Percentiles rank a stretch among this genome's conserved stretches.
Evolutionary conservation across 2,113 vertebrate genomes (phyloP).

Genomic region (Myotis lucifugus): DNA sequence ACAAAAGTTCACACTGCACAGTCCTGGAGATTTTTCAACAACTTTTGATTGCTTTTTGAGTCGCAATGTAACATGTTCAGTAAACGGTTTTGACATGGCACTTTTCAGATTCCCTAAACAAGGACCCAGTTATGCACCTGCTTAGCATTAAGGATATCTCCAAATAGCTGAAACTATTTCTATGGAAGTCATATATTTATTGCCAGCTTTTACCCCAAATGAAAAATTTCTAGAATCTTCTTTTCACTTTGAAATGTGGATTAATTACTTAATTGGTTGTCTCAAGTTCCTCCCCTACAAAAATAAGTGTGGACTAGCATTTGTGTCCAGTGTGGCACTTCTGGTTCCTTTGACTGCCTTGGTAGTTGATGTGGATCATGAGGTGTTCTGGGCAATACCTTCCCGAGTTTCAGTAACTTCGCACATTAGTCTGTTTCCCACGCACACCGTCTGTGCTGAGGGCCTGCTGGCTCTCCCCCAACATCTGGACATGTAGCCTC

Average conservation of each 20-base stretch:
- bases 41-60: constrained; percentile 52
- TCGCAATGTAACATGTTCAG: not conserved
- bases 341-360: not conserved
- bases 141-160: not conserved
- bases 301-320: not conserved
- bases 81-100: constrained; percentile 21
- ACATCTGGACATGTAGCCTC: not conserved
- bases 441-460: not conserved
- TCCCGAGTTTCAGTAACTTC: not conserved
- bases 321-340: not conserved
- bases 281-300: not conserved
- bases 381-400: not conserved
- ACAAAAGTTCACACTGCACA: constrained; percentile 10
- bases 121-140: not conserved
- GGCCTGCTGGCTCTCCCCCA: not conserved
- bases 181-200: not conserved
- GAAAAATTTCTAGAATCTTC: constrained; percentile 13
- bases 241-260: not conserved
- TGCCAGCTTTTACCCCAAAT: not conserved
- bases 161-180: not conserved
- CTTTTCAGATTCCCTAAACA: constrained; percentile 24
- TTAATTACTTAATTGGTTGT: not conserved
- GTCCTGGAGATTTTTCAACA: constrained; percentile 41
- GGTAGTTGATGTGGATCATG: not conserved
- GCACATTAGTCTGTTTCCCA: not conserved